These are phyloP conservation scores for Darevskia nairensis DNA, from an alignment of 2,797 vertebrate species.

Conservation along the genomic window DNA sequence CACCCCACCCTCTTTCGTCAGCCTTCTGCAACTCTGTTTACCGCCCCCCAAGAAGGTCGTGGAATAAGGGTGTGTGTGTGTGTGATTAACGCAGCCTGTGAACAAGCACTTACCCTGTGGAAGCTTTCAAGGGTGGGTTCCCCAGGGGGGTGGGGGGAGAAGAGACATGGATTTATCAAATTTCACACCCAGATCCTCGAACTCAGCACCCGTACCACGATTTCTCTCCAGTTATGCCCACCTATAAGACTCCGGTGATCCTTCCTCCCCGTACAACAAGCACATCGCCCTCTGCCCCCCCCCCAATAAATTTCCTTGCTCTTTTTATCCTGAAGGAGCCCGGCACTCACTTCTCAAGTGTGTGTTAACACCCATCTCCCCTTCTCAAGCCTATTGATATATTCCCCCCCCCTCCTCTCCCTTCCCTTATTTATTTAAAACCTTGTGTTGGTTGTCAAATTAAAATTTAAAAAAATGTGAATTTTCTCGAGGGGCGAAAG, in stretches of 20 bases:
- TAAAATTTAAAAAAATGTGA: constrained; percentile 29
- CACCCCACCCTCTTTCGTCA: neutral
- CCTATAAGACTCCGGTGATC: constrained; percentile 11
- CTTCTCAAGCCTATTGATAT: no score
- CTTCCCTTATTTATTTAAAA: constrained; percentile 39
- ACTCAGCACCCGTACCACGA: neutral
- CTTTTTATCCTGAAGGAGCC: neutral
- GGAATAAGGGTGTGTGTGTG: neutral
- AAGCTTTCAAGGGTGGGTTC: neutral
- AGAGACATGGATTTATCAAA: no score
- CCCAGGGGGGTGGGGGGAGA: no score
- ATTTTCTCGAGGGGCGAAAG: constrained; percentile 4
- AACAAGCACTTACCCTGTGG: neutral
- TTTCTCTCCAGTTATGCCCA: neutral
- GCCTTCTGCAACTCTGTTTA: no score
- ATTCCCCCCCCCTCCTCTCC: accelerated
- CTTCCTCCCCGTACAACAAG: neutral
- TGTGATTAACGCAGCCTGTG: neutral
- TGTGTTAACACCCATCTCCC: neutral
- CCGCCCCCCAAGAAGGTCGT: no score
- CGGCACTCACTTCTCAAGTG: no score
- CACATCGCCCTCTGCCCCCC: neutral
- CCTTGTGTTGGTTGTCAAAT: constrained; percentile 10
- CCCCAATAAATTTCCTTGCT: neutral
- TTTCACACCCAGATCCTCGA: neutral